These are phyloP conservation scores for Micrasema minimum DNA, from an alignment of 1,140 invertebrate genomes.

Conservation along the genomic window DNA sequence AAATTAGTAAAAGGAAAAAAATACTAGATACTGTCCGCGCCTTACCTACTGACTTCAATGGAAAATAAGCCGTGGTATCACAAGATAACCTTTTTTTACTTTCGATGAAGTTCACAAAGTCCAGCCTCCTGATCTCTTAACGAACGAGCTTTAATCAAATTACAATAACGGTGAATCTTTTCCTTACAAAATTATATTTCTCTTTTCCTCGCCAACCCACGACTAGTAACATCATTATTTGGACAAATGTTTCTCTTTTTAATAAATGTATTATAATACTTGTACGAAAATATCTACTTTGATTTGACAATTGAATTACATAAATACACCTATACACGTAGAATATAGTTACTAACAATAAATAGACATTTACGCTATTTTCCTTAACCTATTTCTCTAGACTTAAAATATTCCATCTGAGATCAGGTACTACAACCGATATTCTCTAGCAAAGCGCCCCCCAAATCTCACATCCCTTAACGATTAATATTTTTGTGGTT, in stretches of 20 bases:
- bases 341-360: conserved; percentile 44
- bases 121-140: conserved; percentile 50
- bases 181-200: conserved; percentile 1
- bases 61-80: neutral
- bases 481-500: conserved; percentile 42
- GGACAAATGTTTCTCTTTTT: conserved; percentile 30
- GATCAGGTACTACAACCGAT: neutral
- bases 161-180: neutral
- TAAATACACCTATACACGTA: conserved; percentile 46
- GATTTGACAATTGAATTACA: conserved; percentile 34
- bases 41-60: no score
- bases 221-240: conserved; percentile 23
- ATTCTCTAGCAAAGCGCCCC: no score
- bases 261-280: conserved; percentile 33
- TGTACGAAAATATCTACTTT: conserved; percentile 53
- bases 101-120: conserved; percentile 44
- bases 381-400: conserved; percentile 21
- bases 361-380: conserved; percentile 50
- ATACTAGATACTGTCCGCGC: neutral
- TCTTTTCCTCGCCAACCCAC: neutral
- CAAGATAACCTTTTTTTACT: conserved; percentile 1
- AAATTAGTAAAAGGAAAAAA: neutral
- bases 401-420: conserved; percentile 21
- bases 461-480: conserved; percentile 19
- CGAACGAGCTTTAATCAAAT: conserved; percentile 31